phyloP scores from a whole-genome alignment of 2,113 vertebrate genomes.

The Orthonyx spaldingii region DNA sequence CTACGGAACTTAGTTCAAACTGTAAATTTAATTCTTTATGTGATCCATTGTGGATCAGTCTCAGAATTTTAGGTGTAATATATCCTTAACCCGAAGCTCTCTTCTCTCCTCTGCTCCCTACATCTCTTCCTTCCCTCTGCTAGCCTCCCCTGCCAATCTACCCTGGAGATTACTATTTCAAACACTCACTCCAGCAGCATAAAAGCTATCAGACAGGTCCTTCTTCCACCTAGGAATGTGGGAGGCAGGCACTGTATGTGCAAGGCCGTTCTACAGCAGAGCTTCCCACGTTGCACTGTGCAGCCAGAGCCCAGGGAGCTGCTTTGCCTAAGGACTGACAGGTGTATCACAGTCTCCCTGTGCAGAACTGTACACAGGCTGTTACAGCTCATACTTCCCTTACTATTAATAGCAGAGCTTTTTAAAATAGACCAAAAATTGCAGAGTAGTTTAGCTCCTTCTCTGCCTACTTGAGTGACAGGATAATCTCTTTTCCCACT shows the following conservation, averaged over 20 bases:
- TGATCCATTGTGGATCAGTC: neutral
- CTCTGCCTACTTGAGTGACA: neutral
- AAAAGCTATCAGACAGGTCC: neutral
- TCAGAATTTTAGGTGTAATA: slow-evolving; percentile 49
- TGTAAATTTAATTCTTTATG: slow-evolving; percentile 62
- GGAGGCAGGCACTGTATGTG: accelerated
- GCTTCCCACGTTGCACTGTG: neutral
- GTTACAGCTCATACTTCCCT: neutral
- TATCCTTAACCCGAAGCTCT: neutral
- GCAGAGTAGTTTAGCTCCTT: neutral
- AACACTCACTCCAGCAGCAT: neutral
- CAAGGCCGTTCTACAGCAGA: neutral
- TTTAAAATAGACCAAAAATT: neutral
- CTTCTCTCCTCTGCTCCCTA: neutral
- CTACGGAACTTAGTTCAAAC: slow-evolving; percentile 39
- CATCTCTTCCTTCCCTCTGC: neutral
- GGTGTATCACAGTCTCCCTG: neutral
- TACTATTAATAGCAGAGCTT: neutral
- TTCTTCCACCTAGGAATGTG: neutral
- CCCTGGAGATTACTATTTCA: neutral
- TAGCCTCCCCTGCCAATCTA: neutral
- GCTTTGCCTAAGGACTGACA: neutral
- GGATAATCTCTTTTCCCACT: neutral
- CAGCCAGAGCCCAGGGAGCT: neutral
- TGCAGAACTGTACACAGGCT: neutral